A percentile compares a stretch with the other conserved stretches of the same genome.
Evolutionary conservation across 2,888 invertebrate genomes (phyloP).

Genomic region (Adelphocoris suturalis): DNA sequence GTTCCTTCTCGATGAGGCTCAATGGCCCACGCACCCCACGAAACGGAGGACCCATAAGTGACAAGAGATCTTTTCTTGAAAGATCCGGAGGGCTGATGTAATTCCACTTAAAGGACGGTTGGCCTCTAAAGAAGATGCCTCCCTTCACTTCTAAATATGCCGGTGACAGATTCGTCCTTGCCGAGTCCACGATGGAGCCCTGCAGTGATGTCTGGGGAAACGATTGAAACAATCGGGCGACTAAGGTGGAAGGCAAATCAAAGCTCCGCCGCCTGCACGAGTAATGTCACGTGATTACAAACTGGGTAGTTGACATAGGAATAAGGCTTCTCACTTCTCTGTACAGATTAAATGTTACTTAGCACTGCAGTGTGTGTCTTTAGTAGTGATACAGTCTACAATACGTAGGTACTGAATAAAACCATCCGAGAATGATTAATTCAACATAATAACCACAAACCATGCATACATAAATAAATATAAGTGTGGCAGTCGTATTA

Average conservation of each 20-base stretch:
- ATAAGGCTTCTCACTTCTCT: background rate
- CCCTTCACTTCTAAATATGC: conserved; percentile 65
- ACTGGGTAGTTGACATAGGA: background rate
- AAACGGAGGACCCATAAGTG: conserved; percentile 11
- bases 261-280: background rate
- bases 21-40: background rate
- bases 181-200: conserved; percentile 31
- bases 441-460: too few species aligned
- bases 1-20: background rate
- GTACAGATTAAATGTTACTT: background rate
- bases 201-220: background rate
- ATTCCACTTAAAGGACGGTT: conserved; percentile 54
- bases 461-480: too few species aligned
- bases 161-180: conserved; percentile 67
- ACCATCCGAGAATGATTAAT: too few species aligned
- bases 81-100: conserved; percentile 52
- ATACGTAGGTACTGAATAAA: too few species aligned
- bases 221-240: conserved; percentile 5
- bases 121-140: conserved; percentile 57
- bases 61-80: conserved; percentile 33
- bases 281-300: background rate
- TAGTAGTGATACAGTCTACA: too few species aligned
- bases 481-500: too few species aligned
- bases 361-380: background rate
- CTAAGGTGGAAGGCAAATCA: conserved; percentile 7